Percentiles rank a stretch among this genome's conserved stretches.
Evolutionary conservation across 2,113 vertebrate genomes (phyloP).

Genomic region (Emydura subglobosa): DNA sequence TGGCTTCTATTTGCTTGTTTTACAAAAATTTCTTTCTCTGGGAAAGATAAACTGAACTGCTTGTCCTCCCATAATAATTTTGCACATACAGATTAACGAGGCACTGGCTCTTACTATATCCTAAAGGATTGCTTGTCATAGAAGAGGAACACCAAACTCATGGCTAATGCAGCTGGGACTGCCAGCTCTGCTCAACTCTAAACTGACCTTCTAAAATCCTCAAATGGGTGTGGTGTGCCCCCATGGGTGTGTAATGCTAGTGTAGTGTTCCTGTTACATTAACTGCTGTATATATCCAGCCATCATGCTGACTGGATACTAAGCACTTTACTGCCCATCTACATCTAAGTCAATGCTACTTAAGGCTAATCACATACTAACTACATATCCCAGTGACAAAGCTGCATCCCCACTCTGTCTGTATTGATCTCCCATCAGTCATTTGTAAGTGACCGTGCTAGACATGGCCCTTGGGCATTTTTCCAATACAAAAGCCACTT

Average conservation of each 20-base stretch:
- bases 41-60: background rate
- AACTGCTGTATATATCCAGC: constrained; percentile 70
- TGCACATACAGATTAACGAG: constrained; percentile 11
- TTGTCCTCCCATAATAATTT: background rate
- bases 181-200: constrained; percentile 5
- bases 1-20: constrained; percentile 14
- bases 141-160: constrained; percentile 49
- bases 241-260: constrained; percentile 61
- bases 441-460: constrained; percentile 87
- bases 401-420: constrained; percentile 82
- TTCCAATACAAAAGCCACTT: constrained; percentile 88
- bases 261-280: constrained; percentile 73
- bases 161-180: constrained; percentile 31
- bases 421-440: constrained; percentile 88
- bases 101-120: constrained; percentile 28
- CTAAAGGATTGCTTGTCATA: background rate
- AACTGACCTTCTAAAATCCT: constrained; percentile 62
- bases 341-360: constrained; percentile 55
- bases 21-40: constrained; percentile 2
- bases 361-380: constrained; percentile 80
- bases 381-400: constrained; percentile 84
- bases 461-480: constrained; percentile 86
- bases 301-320: constrained; percentile 39
- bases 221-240: background rate
- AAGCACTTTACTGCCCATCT: constrained; percentile 57